Percentiles rank a stretch among this genome's conserved stretches.
phyloP scores from a whole-genome alignment of 1,140 invertebrate genomes.

The Heliconius nattereri region DNA sequence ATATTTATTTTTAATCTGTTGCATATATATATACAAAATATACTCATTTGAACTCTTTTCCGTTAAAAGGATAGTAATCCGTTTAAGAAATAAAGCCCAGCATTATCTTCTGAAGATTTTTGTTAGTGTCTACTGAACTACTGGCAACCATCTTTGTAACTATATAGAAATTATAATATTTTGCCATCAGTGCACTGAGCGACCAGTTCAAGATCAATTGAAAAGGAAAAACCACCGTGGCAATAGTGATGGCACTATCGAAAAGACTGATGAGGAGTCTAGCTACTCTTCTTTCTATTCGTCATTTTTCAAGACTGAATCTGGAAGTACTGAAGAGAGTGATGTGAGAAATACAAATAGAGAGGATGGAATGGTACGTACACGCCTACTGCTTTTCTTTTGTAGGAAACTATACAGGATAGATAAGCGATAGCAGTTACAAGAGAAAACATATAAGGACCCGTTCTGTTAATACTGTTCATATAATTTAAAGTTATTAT shows the following conservation, averaged over 20 bases:
- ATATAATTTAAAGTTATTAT: no score
- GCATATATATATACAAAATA: no score
- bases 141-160: background rate
- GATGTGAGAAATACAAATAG: constrained; percentile 48
- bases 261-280: constrained; percentile 77
- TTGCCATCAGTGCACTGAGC: constrained; percentile 51
- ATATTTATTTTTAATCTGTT: no score
- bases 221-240: constrained; percentile 28
- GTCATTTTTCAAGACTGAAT: constrained; percentile 82
- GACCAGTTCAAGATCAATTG: background rate
- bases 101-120: background rate
- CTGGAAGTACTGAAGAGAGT: constrained; percentile 63
- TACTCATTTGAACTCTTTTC: no score
- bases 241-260: constrained; percentile 49
- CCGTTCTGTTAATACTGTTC: no score
- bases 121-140: background rate
- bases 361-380: constrained; percentile 37
- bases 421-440: no score
- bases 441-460: no score
- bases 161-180: constrained; percentile 21
- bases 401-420: no score
- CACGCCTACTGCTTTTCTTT: background rate
- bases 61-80: background rate
- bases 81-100: background rate
- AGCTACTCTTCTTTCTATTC: constrained; percentile 82